Evolutionary conservation across 2,797 vertebrate species (phyloP).

Genomic region (Phoxinus dragarum): DNA sequence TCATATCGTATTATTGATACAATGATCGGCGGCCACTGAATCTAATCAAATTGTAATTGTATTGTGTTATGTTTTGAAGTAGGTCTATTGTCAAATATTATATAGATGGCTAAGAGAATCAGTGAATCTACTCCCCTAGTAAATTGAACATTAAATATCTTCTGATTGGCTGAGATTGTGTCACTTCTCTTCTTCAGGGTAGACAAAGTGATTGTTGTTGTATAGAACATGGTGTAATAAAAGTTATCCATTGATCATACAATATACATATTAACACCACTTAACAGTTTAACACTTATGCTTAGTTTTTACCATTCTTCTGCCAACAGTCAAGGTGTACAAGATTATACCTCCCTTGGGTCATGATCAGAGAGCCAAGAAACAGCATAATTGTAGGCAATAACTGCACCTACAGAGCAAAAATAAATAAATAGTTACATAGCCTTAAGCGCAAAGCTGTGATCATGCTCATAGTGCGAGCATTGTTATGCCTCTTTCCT

Average conservation of each 20-base stretch:
- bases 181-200: background rate
- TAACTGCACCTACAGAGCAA: background rate
- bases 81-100: too few species aligned
- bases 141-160: background rate
- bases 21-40: background rate
- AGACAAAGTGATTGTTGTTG: background rate
- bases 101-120: background rate
- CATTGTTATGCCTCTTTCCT: constrained; percentile 34
- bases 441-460: constrained; percentile 21
- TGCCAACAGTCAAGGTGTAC: background rate
- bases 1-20: background rate
- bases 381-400: background rate
- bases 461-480: constrained; percentile 10
- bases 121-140: background rate
- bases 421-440: background rate
- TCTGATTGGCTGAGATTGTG: background rate
- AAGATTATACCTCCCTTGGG: background rate
- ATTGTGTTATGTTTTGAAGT: background rate
- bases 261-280: background rate
- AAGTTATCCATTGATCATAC: background rate
- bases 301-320: background rate
- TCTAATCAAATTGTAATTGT: background rate
- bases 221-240: background rate
- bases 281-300: background rate
- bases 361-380: constrained; percentile 2